Evolutionary conservation across 2,888 invertebrate genomes (phyloP).

Genomic region (Podotricha telesiphe): DNA sequence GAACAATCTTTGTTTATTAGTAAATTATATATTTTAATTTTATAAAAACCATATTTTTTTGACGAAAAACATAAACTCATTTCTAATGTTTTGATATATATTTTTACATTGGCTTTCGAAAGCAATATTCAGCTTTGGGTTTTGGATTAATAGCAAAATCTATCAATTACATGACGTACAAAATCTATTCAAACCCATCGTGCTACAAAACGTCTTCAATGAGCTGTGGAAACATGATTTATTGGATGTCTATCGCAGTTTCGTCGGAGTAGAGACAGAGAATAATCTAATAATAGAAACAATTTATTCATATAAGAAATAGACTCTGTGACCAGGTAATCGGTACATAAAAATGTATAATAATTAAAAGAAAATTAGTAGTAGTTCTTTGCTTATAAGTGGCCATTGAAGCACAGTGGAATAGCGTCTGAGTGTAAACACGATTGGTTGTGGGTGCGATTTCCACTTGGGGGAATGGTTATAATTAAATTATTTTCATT

Average conservation of each 20-base stretch:
- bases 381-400: too few species aligned
- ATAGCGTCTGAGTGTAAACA: too few species aligned
- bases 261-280: not conserved
- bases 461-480: too few species aligned
- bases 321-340: not conserved
- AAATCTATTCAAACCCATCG: slow-evolving; percentile 31
- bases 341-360: not conserved
- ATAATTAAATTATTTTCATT: too few species aligned
- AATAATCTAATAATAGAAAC: not conserved
- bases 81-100: not conserved
- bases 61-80: too few species aligned
- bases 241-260: slow-evolving; percentile 28
- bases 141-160: slow-evolving; percentile 19
- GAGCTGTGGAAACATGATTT: slow-evolving; percentile 35
- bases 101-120: not conserved
- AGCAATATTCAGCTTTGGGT: slow-evolving; percentile 1
- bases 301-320: not conserved
- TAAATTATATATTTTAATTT: too few species aligned
- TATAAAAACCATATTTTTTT: too few species aligned
- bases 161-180: slow-evolving; percentile 36
- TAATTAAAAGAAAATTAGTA: too few species aligned
- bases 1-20: too few species aligned
- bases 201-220: slow-evolving; percentile 31
- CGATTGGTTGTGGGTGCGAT: too few species aligned
- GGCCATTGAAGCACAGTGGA: too few species aligned